Evolutionary conservation across 2,113 vertebrate species (phyloP).

Genomic region (Syngnathus floridae): DNA sequence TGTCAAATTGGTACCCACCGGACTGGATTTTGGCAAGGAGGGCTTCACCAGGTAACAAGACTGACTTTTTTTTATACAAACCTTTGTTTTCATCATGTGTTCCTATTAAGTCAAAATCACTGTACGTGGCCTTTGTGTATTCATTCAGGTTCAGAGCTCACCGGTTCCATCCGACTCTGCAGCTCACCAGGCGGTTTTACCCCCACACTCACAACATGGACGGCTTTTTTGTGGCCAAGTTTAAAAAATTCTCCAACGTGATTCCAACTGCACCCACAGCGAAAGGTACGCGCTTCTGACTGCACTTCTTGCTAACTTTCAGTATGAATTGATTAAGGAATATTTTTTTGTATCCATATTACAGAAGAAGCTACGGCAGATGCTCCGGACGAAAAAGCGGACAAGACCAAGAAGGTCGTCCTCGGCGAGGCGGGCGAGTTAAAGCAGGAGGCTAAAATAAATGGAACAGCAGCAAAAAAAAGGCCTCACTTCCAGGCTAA

Average conservation of each 20-base stretch:
- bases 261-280: slow-evolving; percentile 70
- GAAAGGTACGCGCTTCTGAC: slow-evolving; percentile 44
- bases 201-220: slow-evolving; percentile 97
- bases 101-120: neutral
- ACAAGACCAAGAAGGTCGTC: slow-evolving; percentile 36
- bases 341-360: slow-evolving; percentile 23
- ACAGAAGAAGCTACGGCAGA: slow-evolving; percentile 47
- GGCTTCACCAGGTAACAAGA: slow-evolving; percentile 83
- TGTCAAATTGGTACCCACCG: slow-evolving; percentile 86
- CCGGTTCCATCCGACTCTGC: slow-evolving; percentile 87
- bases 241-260: slow-evolving; percentile 91
- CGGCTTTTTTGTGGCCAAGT: slow-evolving; percentile 93
- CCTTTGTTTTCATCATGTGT: neutral
- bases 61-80: too few relatives aligned
- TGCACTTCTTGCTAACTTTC: neutral
- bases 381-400: slow-evolving; percentile 31
- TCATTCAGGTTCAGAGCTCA: slow-evolving; percentile 79
- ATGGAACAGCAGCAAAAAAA: slow-evolving; percentile 41
- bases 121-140: neutral
- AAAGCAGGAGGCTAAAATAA: slow-evolving; percentile 41
- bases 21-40: slow-evolving; percentile 93
- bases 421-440: slow-evolving; percentile 7
- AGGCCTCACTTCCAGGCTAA: slow-evolving; percentile 14
- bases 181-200: slow-evolving; percentile 82
- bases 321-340: neutral